phyloP scores from a whole-genome alignment of 2,888 invertebrate species.

The Torymus aiolomorphi region DNA sequence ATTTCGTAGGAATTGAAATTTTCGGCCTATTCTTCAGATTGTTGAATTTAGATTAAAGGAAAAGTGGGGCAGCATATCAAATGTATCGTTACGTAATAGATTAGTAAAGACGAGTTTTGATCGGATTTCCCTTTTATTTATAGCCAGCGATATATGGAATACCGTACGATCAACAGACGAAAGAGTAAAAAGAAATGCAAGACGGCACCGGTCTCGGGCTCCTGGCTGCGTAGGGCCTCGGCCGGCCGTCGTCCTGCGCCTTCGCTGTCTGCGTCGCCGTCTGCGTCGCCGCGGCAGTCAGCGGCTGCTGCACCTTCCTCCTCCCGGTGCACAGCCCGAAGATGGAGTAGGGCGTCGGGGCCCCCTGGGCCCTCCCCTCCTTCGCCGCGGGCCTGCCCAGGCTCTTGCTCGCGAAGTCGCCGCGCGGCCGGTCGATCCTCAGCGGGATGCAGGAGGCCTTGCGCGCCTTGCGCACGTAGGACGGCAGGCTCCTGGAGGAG shows the following conservation, averaged over 20 bases:
- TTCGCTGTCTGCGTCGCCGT: no score
- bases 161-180: no score
- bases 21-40: no score
- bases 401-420: constrained; percentile 42
- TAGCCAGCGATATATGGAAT: no score
- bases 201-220: constrained; percentile 66
- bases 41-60: neutral
- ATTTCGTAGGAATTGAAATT: no score
- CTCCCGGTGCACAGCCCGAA: constrained; percentile 72
- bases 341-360: constrained; percentile 66
- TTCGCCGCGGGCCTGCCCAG: constrained; percentile 15
- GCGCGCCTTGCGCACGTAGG: constrained; percentile 65
- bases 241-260: constrained; percentile 38
- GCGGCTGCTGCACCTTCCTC: constrained; percentile 60
- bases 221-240: constrained; percentile 55
- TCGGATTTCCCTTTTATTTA: no score
- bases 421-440: constrained; percentile 57
- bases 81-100: no score
- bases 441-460: constrained; percentile 66
- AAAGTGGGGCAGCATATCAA: neutral
- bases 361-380: constrained; percentile 45
- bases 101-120: no score
- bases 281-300: constrained; percentile 26
- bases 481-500: constrained; percentile 67
- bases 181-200: neutral